Evolutionary conservation across 1,140 invertebrate species (phyloP), one percentile per base, ranked within the genome.

Genomic region (Drosophila tristis): DNA sequence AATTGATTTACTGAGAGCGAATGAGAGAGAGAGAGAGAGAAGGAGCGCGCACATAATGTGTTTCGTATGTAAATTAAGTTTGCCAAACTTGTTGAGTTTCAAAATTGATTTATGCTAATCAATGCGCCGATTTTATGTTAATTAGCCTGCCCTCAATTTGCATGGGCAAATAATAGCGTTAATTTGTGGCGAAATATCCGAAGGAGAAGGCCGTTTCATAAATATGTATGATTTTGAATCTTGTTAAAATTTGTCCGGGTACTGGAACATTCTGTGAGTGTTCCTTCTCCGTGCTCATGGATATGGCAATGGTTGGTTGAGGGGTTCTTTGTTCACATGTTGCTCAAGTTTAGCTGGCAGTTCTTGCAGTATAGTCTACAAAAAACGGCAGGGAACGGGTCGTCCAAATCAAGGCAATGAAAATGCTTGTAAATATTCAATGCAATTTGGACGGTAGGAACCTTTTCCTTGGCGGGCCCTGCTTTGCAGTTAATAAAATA

Each of bases 341-440:
- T 50, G 35, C 62, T 82, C 56, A 72, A 72, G 60, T 67, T 70
- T 44, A 57, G 49, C 71, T 86, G 61, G 74, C 74, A 78, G 62
- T 66, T 68, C 66, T 82, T 75, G 82, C 82, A 86, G 71, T 86
- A 70, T 48, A 62, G 70, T 60, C 74, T 74, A 81, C 51, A 60
- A 47, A 59, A 63, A 65, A 56, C 45, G 50, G 47, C 20, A 55
- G 45, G 25, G 48, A 42, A 39, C 39, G 73, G 82, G 84, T 87
- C 79, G 79, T 79, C 79, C 65, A 87, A 80, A 87, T 89, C 85
- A 89, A 89, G 84, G 84, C 76, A 84, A 89, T 85, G 84, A 89
- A 89, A 89, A 90, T 89, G 84, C 84, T 80, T 90, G 84, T 89
- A 84, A 90, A 90, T 89, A 89, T 89, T 89, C 84, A 90, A 85